Conservation (phyloP, 2,113 vertebrate species). For the Tinamus guttatus region DNA sequence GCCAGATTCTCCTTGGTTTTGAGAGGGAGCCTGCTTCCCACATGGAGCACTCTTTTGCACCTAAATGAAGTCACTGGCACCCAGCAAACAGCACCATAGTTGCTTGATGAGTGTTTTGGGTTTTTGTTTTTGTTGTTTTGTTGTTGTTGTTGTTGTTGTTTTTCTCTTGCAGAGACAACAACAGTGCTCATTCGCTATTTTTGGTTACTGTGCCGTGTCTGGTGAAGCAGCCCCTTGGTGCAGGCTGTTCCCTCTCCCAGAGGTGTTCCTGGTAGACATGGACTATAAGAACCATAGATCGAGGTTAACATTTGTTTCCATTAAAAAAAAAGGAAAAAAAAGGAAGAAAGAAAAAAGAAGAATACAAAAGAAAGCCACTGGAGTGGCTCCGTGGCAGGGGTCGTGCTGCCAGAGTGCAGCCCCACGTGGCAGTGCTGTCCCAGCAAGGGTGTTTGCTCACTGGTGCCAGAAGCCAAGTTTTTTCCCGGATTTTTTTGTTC, state of each 20-base stretch:
- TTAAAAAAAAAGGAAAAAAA: neutral
- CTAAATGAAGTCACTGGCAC: neutral
- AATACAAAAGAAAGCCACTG: neutral
- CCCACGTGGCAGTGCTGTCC: neutral
- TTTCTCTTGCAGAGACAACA: neutral
- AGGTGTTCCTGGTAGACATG: neutral
- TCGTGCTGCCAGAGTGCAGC: neutral
- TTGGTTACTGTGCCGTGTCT: rapidly evolving
- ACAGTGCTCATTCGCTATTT: neutral
- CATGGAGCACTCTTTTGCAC: rapidly evolving
- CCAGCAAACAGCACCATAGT: neutral
- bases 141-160: too few species aligned
- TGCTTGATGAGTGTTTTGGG: neutral
- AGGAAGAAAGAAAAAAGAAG: neutral
- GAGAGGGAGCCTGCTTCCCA: neutral
- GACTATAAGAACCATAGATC: neutral
- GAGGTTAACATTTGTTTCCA: neutral
- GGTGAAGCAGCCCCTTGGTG: neutral
- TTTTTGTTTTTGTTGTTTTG: too few species aligned
- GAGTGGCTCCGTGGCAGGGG: neutral
- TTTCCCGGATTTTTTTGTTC: neutral
- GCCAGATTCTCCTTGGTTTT: neutral
- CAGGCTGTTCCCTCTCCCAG: neutral
- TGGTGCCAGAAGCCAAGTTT: neutral
- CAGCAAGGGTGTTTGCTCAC: rapidly evolving